Conservation (phyloP, 2,888 invertebrate genomes). For the Dendrolimus houi region DNA sequence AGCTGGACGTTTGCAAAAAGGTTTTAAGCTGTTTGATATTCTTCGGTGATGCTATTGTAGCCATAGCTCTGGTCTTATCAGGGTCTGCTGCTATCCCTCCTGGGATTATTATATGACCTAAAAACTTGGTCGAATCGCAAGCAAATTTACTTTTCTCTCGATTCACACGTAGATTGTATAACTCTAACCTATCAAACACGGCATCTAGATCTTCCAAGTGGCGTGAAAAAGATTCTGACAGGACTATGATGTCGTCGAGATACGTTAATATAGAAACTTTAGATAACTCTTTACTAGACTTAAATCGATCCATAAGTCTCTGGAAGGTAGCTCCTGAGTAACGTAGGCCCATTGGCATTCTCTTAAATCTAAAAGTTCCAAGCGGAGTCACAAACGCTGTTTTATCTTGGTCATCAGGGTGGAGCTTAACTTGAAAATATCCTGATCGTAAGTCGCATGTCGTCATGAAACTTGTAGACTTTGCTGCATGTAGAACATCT, state of each 20-base stretch:
- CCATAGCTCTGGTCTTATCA: constrained; percentile 18
- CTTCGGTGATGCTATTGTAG: constrained; percentile 13
- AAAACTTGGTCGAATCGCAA: constrained; percentile 13
- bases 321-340: constrained; percentile 21
- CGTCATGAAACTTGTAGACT: constrained; percentile 18
- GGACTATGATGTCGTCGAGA: constrained; percentile 27
- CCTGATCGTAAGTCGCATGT: constrained; percentile 22
- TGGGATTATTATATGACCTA: constrained; percentile 16
- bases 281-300: constrained; percentile 4
- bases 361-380: constrained; percentile 32
- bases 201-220: constrained; percentile 20
- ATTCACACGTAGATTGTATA: constrained; percentile 18
- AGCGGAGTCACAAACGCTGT: constrained; percentile 32
- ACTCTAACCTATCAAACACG: constrained; percentile 13
- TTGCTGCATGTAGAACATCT: constrained; percentile 21
- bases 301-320: constrained; percentile 12
- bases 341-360: constrained; percentile 1
- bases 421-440: constrained; percentile 19
- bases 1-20: constrained; percentile 23
- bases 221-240: constrained; percentile 17
- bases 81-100: constrained; percentile 14
- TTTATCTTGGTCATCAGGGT: constrained; percentile 21
- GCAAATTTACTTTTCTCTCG: constrained; percentile 14
- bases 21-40: constrained; percentile 19
- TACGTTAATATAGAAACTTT: constrained; percentile 15